These are phyloP conservation scores for Cheilosia scutellata DNA, from an alignment of 2,888 invertebrate genomes.

Conservation along the genomic window DNA sequence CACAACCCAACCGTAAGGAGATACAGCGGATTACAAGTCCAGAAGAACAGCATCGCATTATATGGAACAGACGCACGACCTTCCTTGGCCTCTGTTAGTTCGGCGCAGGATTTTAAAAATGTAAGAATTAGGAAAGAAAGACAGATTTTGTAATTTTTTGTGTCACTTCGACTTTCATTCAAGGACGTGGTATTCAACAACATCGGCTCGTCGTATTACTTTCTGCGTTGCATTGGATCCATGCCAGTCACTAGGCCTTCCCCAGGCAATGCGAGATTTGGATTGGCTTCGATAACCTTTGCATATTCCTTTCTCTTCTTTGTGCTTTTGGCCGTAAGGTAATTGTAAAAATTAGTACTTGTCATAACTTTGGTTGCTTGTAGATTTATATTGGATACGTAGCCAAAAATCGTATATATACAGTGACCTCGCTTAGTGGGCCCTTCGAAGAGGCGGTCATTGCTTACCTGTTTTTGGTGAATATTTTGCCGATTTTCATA, in stretches of 20 bases:
- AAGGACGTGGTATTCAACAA: conserved; percentile 84
- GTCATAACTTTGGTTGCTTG: background rate
- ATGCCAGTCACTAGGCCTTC: conserved; percentile 86
- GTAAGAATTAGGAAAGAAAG: conserved; percentile 70
- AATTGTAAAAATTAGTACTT: background rate
- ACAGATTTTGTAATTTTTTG: conserved; percentile 3
- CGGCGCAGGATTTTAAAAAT: conserved; percentile 78
- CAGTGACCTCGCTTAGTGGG: conserved; percentile 87
- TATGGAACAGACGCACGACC: conserved; percentile 78
- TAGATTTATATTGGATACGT: conserved; percentile 86
- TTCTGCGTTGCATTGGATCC: conserved; percentile 86
- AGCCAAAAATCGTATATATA: conserved; percentile 87
- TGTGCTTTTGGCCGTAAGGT: conserved; percentile 83
- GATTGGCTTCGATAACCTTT: conserved; percentile 85
- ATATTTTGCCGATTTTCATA: conserved; percentile 87
- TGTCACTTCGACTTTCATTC: background rate
- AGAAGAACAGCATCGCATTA: conserved; percentile 78
- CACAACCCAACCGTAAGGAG: conserved; percentile 78
- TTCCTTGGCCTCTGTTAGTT: conserved; percentile 79
- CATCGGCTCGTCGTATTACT: conserved; percentile 84
- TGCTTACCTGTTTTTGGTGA: conserved; percentile 90
- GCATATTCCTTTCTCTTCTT: conserved; percentile 86
- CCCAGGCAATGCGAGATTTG: conserved; percentile 85
- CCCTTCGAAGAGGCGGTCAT: conserved; percentile 91
- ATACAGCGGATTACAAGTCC: conserved; percentile 80